Base-by-base conservation (phyloP, 2,113 vertebrate species). In the Meriones unguiculatus region DNA sequence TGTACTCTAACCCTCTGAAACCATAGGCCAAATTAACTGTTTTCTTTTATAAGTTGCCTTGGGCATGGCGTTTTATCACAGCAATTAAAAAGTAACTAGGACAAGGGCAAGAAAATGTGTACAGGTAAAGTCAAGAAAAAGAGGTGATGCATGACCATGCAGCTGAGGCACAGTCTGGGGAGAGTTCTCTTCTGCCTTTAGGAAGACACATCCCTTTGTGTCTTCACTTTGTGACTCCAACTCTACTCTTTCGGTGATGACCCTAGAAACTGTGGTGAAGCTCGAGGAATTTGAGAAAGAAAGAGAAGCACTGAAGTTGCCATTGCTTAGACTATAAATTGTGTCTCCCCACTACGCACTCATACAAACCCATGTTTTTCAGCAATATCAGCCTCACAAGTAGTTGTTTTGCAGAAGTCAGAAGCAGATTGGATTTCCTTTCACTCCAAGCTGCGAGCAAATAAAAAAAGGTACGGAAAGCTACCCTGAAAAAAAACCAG, bases 401-500 rank as follows among this genome's bases (percentile, higher is more conserved):
- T 84, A 52, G 30, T 32, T 67, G 8, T 32, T 72, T 59, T 87
- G 67, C 41, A 41, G n/a, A 59, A 75, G 85, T 75, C 38, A 69
- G 22, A 38, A 80, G 78, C 70, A 30, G 11, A 30, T 32, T 54
- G 18, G 15, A 50, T 87, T 87, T 85, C 2, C 76, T 59, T 80
- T 38, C 25, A 59, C 41, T 22, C 57, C 22, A 81, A 90, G 54
- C 15, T 77, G 24, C 54, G 50, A 52, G 35, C 11, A 62, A 76
- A 64, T 24, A 12, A n/a, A 52, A n/a, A 70, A 50, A 59, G 50
- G 46, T 69, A 35, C 4, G 28, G 18, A 78, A 13, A 46, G 50
- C 62, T 24, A 52, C 59, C 93, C 57, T 57, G 65, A 65, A 78
- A 92, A 78, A 92, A 64, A 85, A 77, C 50, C 15, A 92, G 38